A percentile compares a stretch with the other conserved stretches of the same genome.
Evolutionary conservation across 2,888 invertebrate species (phyloP).

Genomic region (Keiferia lycopersicella): DNA sequence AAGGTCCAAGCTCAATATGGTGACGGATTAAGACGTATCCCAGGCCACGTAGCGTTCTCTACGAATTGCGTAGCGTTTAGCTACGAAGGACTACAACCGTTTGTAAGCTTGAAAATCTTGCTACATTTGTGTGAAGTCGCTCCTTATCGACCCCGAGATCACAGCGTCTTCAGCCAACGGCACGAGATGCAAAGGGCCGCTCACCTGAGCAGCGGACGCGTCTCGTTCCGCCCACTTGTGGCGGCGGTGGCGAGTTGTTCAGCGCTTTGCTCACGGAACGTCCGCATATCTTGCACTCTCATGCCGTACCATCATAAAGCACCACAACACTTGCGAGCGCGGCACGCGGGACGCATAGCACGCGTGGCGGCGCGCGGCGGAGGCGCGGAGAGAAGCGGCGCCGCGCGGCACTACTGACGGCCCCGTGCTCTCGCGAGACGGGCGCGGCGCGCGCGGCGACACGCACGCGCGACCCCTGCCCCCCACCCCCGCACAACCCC

Average conservation of each 20-base stretch:
- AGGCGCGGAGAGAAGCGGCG: constrained; percentile 51
- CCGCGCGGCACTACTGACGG: constrained; percentile 65
- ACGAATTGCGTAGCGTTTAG: constrained; percentile 41
- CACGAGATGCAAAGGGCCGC: constrained; percentile 66
- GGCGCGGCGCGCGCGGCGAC: constrained; percentile 58
- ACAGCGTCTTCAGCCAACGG: constrained; percentile 61
- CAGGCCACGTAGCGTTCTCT: constrained; percentile 38
- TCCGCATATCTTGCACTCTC: constrained; percentile 77
- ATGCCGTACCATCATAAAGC: constrained; percentile 78
- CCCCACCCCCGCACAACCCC: constrained; percentile 45
- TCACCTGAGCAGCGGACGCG: constrained; percentile 74
- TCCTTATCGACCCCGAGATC: constrained; percentile 72
- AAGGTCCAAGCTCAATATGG: background rate
- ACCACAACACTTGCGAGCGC: constrained; percentile 73
- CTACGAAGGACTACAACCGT: constrained; percentile 29
- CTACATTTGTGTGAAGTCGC: constrained; percentile 30
- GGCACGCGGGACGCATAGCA: constrained; percentile 70
- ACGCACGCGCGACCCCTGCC: constrained; percentile 60
- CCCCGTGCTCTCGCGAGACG: constrained; percentile 52
- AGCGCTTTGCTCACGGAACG: constrained; percentile 70
- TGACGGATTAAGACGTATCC: background rate
- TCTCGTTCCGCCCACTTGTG: constrained; percentile 76
- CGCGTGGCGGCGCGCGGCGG: constrained; percentile 42
- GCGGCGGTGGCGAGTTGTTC: constrained; percentile 53
- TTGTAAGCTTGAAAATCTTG: constrained; percentile 13